These are phyloP conservation scores for Platichthys flesus DNA, from an alignment of 2,113 vertebrate species.

Conservation along the genomic window DNA sequence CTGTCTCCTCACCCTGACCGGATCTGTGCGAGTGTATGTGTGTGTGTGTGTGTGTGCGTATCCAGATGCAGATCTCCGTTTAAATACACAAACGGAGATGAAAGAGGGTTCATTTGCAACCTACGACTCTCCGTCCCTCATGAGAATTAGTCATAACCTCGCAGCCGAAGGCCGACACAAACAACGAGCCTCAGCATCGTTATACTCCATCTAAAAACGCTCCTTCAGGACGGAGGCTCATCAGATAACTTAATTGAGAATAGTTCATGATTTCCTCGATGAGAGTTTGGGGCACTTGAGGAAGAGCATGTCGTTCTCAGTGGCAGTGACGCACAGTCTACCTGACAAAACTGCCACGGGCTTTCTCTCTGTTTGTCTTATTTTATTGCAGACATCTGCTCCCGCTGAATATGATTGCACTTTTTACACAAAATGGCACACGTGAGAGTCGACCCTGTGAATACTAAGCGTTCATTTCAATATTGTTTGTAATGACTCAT, in stretches of 20 bases:
- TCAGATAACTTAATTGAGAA: constrained; percentile 53
- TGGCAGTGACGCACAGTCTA: constrained; percentile 9
- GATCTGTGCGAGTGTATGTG: neutral
- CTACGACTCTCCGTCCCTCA: constrained; percentile 43
- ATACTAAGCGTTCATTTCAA: constrained; percentile 45
- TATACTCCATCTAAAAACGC: constrained; percentile 49
- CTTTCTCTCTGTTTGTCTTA: constrained; percentile 20
- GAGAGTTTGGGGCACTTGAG: constrained; percentile 7
- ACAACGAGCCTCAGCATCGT: constrained; percentile 25
- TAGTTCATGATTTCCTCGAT: constrained; percentile 54
- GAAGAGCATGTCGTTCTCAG: constrained; percentile 3
- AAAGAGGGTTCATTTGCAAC: constrained; percentile 36
- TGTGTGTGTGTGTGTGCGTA: neutral
- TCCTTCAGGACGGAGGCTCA: constrained; percentile 45
- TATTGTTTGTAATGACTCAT: constrained; percentile 33
- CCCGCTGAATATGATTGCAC: constrained; percentile 35
- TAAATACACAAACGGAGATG: constrained; percentile 36
- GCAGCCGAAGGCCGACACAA: constrained; percentile 47
- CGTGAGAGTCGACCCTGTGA: constrained; percentile 34
- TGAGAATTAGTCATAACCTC: constrained; percentile 60
- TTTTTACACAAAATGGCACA: constrained; percentile 38
- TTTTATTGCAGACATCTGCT: constrained; percentile 46
- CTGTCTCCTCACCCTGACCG: constrained; percentile 9
- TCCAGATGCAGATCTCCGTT: constrained; percentile 44
- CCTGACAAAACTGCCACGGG: constrained; percentile 3